These are phyloP conservation scores for Acholoe squamosa DNA, from an alignment of 2,888 invertebrate genomes.

Conservation along the genomic window DNA sequence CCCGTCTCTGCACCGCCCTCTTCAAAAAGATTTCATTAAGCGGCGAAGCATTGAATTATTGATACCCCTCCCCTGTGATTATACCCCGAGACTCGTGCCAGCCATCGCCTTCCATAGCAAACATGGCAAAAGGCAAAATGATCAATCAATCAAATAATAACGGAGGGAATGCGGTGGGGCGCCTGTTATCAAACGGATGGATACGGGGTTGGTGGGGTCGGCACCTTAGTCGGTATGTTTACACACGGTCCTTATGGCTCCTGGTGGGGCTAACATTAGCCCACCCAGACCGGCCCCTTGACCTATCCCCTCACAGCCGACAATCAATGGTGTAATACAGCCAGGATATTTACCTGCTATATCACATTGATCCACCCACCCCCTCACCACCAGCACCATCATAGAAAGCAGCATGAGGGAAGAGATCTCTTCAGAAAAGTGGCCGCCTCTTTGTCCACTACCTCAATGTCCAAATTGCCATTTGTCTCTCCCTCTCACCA, in stretches of 20 bases:
- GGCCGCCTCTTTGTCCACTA: not conserved
- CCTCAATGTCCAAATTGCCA: no score
- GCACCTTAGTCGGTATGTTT: not conserved
- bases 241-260: not conserved
- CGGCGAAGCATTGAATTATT: constrained; percentile 16
- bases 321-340: constrained; percentile 8
- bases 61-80: constrained; percentile 38
- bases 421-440: not conserved
- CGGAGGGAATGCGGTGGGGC: not conserved
- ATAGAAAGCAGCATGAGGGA: not conserved
- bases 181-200: constrained; percentile 41
- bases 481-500: no score
- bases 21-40: constrained; percentile 44
- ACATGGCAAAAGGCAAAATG: constrained; percentile 44
- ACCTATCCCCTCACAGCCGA: not conserved
- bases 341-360: not conserved
- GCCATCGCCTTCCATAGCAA: constrained; percentile 21
- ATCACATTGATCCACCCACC: not conserved
- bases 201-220: not conserved
- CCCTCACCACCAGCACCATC: not conserved
- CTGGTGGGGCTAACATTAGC: not conserved
- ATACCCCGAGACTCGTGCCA: constrained; percentile 6
- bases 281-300: not conserved
- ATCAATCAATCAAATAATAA: constrained; percentile 44
- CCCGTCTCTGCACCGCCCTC: not conserved